Evolutionary conservation across 2,797 vertebrate species (phyloP), one percentile per base, ranked within the genome.

Genomic region (Chelon labrosus): DNA sequence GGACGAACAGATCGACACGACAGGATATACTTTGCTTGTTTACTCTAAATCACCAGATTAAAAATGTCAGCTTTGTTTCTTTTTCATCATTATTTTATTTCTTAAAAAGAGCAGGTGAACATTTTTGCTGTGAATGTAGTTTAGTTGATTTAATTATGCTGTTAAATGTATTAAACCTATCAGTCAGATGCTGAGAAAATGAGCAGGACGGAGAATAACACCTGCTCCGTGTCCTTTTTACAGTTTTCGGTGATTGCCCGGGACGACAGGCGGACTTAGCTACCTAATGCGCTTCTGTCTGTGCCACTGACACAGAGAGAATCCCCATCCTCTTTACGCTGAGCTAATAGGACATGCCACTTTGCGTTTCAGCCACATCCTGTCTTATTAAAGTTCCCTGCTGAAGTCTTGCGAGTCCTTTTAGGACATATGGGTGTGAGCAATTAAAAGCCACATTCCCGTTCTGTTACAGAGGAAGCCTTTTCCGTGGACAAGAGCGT

Each of bases 351-450:
- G 75, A 72, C 38, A 73, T 83, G 77, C 70, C 73, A 76, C 73
- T 81, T 63, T 71, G 42, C 42, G 50, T 75, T 82, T 58, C 31
- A 78, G 65, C 10, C 46, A 39, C 12, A 72, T 70, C 77, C 62
- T 49, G 73, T 82, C 81, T 86, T 70, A 82, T 90, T 90, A 89
- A 90, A 88, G 60, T 54, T 58, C 62, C 69, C 16, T 4, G 55
- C 54, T 76, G 51, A 78, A 65, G 57, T 70, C 67, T 64, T 52
- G 10, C 55, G 62, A 65, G 42, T 59, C 56, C 44, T 76, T 55
- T 71, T 42, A 55, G 59, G 74, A 60, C 56, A 55, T 73, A 71
- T 85, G 62, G 55, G 73, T 35, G 51, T 51, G 57, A 69, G 77
- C 88, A 90, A 88, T 91, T 88, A 88, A 86, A 77, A 79, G 25